Percentiles rank a stretch among this genome's conserved stretches.
Conservation (phyloP, 1,140 invertebrate genomes). For the Stegodyphus dumicola region DNA sequence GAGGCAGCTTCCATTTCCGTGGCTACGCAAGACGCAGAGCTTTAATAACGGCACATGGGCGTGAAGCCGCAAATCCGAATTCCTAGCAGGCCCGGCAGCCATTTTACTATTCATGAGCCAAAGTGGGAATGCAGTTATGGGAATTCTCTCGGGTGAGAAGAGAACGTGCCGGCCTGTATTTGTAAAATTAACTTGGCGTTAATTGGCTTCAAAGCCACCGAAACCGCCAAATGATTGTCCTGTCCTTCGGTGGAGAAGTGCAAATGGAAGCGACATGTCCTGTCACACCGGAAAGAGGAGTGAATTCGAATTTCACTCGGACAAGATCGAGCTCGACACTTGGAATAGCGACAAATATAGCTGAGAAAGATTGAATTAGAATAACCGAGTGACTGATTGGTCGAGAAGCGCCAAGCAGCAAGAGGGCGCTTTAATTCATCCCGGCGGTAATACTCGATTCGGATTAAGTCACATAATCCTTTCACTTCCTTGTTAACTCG, state of each 20-base stretch:
- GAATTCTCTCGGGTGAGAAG: not conserved
- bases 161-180: conserved; percentile 12
- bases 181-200: conserved; percentile 51
- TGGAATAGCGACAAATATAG: too few species aligned
- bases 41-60: conserved; percentile 22
- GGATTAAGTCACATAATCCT: too few species aligned
- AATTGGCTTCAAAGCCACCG: conserved; percentile 38
- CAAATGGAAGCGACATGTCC: not conserved
- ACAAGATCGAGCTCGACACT: too few species aligned
- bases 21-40: not conserved
- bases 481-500: too few species aligned
- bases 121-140: conserved; percentile 26
- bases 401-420: too few species aligned
- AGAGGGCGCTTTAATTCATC: too few species aligned
- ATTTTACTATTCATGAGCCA: conserved; percentile 31
- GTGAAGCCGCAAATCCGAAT: conserved; percentile 11
- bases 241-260: not conserved
- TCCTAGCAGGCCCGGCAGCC: not conserved
- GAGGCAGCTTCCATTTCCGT: not conserved
- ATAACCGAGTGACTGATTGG: too few species aligned
- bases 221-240: not conserved
- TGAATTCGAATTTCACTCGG: too few species aligned
- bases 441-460: too few species aligned
- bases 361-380: too few species aligned
- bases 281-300: not conserved